Conservation (phyloP, 2,888 invertebrate genomes). For the Helicoverpa assulta region DNA sequence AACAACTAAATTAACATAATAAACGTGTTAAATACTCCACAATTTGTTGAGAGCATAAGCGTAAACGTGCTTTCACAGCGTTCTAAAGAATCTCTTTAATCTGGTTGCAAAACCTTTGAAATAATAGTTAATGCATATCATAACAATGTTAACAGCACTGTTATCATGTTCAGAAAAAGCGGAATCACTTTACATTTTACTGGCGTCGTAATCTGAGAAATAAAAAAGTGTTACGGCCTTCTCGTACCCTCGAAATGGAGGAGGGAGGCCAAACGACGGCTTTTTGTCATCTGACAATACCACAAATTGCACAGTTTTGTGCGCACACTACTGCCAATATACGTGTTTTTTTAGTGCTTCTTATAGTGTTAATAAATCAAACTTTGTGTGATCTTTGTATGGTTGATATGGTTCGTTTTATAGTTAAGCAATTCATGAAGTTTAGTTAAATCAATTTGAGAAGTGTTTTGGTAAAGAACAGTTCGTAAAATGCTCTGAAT, state of each 20-base stretch:
- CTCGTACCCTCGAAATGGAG: conserved; percentile 69
- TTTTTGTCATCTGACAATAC: conserved; percentile 80
- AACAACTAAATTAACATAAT: not conserved
- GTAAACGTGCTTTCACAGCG: conserved; percentile 2
- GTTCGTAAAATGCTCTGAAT: no score
- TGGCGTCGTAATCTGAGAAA: conserved; percentile 77
- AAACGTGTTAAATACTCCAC: not conserved
- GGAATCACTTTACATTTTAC: conserved; percentile 81
- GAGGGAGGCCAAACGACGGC: conserved; percentile 71
- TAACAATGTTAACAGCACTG: conserved; percentile 58
- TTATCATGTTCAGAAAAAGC: conserved; percentile 65
- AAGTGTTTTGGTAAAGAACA: no score
- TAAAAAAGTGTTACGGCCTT: conserved; percentile 77
- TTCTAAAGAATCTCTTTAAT: conserved; percentile 17
- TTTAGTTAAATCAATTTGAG: no score
- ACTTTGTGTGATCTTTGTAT: conserved; percentile 8
- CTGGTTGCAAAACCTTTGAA: conserved; percentile 1
- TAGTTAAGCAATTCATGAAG: not conserved
- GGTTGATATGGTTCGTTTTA: conserved; percentile 1
- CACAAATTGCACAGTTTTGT: conserved; percentile 74
- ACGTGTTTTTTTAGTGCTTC: conserved; percentile 35
- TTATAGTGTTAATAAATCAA: conserved; percentile 43
- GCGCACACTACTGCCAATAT: conserved; percentile 37
- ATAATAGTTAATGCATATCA: conserved; percentile 48
- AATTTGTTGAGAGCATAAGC: conserved; percentile 11